A percentile compares a stretch with the other conserved stretches of the same genome.
These are phyloP conservation scores for Oceanodroma tethys DNA, from an alignment of 2,113 vertebrate genomes.

Conservation along the genomic window DNA sequence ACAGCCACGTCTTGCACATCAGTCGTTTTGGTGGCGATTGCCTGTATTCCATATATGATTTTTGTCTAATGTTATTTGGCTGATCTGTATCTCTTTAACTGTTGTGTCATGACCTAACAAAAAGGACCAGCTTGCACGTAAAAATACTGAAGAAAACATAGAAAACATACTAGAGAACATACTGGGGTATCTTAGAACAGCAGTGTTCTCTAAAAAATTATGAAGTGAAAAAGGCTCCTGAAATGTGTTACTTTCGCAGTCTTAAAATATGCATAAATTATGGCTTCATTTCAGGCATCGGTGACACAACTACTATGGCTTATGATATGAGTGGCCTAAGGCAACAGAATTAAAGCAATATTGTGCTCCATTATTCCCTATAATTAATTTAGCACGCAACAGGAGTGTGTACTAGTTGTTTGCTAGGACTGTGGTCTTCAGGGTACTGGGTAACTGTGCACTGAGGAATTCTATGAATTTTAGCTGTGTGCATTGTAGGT, in stretches of 20 bases:
- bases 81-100: neutral
- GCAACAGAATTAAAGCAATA: neutral
- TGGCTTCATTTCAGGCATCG: neutral
- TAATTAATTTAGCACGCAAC: neutral
- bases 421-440: neutral
- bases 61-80: neutral
- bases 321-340: neutral
- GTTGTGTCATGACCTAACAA: neutral
- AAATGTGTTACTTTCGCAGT: neutral
- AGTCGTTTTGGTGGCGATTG: neutral
- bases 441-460: neutral
- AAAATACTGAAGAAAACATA: neutral
- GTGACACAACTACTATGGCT: neutral
- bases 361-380: neutral
- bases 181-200: neutral
- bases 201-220: neutral
- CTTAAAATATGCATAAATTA: slow-evolving; percentile 19
- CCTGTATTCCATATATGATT: neutral
- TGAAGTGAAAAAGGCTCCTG: neutral
- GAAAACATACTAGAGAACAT: neutral
- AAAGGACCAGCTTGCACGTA: neutral
- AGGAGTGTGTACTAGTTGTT: neutral
- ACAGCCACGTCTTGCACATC: no score
- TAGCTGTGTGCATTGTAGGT: slow-evolving; percentile 7
- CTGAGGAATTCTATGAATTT: neutral